phyloP scores from a whole-genome alignment of 2,113 vertebrate genomes.

The Chiloscyllium plagiosum region DNA sequence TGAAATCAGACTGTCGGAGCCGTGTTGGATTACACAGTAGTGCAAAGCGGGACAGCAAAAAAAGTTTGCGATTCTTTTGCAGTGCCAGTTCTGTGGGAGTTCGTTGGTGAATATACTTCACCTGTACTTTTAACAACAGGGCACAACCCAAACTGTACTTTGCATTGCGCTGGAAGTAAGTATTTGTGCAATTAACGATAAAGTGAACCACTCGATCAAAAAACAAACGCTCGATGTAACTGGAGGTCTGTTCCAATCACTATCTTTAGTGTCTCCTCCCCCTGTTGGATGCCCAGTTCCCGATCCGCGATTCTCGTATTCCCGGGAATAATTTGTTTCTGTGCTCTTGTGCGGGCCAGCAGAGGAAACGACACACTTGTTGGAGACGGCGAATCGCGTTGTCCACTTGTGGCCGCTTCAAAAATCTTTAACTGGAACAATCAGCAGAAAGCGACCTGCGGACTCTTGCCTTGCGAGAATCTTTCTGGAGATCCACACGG shows the following conservation, averaged over 20 bases:
- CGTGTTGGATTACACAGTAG: neutral
- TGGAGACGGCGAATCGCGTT: neutral
- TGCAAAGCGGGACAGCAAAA: conserved; percentile 1
- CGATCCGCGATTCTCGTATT: neutral
- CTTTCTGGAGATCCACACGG: neutral
- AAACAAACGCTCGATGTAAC: neutral
- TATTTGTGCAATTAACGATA: conserved; percentile 4
- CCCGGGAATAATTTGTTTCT: conserved; percentile 8
- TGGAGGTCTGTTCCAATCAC: neutral
- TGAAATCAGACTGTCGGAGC: neutral
- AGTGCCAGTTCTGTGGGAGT: neutral
- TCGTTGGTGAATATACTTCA: neutral
- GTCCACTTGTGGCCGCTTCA: neutral
- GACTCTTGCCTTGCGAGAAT: neutral
- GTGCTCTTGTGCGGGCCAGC: neutral
- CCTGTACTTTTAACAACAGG: neutral
- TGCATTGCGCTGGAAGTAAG: neutral
- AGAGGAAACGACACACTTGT: neutral
- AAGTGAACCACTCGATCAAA: neutral
- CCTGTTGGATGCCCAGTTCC: neutral
- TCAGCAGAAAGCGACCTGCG: neutral
- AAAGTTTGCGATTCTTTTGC: conserved; percentile 26
- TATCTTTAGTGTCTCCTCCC: neutral
- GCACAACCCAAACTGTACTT: neutral
- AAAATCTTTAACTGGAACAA: neutral